Evolutionary conservation across 2,797 vertebrate genomes (phyloP).

Genomic region (Craterocephalus amniculus): DNA sequence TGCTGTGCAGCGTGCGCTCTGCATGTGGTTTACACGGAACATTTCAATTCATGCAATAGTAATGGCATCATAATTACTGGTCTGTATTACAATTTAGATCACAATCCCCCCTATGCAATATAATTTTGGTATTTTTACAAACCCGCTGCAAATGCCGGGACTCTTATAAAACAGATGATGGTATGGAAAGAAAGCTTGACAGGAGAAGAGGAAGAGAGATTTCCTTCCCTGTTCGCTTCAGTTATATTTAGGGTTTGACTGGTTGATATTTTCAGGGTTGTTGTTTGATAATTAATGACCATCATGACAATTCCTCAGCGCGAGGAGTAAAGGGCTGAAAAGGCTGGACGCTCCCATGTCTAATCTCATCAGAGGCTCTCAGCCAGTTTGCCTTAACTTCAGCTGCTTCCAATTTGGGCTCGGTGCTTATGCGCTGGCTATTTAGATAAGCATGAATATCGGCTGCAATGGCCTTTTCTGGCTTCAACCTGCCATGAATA

Average conservation of each 20-base stretch:
- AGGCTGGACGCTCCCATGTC: slow-evolving; percentile 42
- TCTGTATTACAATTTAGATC: slow-evolving; percentile 39
- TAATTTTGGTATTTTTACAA: slow-evolving; percentile 30
- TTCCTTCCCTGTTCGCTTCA: slow-evolving; percentile 26
- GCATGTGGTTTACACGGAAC: slow-evolving; percentile 43
- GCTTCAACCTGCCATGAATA: slow-evolving; percentile 27
- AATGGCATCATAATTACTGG: slow-evolving; percentile 37
- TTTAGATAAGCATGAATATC: slow-evolving; percentile 66
- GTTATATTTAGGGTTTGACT: slow-evolving; percentile 25
- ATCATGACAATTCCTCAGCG: slow-evolving; percentile 52
- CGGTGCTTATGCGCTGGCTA: slow-evolving; percentile 50
- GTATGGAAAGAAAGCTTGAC: slow-evolving; percentile 16
- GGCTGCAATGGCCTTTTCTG: slow-evolving; percentile 55
- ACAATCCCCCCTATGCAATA: not conserved
- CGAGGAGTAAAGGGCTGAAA: slow-evolving; percentile 23
- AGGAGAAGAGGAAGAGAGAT: slow-evolving; percentile 9
- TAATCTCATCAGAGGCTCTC: slow-evolving; percentile 57
- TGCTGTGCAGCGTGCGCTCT: not conserved
- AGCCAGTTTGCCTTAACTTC: slow-evolving; percentile 53
- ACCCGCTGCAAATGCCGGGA: slow-evolving; percentile 32
- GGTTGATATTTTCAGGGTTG: slow-evolving; percentile 23
- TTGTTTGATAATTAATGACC: slow-evolving; percentile 61
- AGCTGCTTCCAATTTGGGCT: slow-evolving; percentile 75
- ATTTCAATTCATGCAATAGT: slow-evolving; percentile 44
- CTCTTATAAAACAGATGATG: slow-evolving; percentile 28